Evolutionary conservation across 2,797 vertebrate species (phyloP).

Genomic region (Chiroxiphia lanceolata): DNA sequence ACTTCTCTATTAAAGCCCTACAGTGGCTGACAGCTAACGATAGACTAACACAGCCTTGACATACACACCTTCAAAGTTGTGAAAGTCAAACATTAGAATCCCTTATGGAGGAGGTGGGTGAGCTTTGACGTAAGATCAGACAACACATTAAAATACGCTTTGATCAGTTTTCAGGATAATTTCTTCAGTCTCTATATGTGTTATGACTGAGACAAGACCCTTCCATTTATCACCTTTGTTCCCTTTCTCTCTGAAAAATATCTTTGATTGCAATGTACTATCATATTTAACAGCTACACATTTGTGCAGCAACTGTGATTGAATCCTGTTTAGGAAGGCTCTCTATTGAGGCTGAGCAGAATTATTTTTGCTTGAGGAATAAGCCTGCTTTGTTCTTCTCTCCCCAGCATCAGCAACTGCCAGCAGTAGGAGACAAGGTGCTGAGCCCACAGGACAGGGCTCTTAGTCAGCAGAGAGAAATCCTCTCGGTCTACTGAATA

Average conservation of each 20-base stretch:
- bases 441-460: no score
- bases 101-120: not conserved
- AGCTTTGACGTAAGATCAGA: not conserved
- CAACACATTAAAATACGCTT: not conserved
- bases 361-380: not conserved
- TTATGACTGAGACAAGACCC: not conserved
- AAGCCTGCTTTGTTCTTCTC: not conserved
- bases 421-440: not conserved
- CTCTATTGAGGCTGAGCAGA: not conserved
- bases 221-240: not conserved
- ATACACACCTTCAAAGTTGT: not conserved
- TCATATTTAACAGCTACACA: not conserved
- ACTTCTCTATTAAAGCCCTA: not conserved
- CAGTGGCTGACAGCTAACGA: not conserved
- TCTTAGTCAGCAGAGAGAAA: not conserved
- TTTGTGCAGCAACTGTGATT: not conserved
- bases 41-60: not conserved
- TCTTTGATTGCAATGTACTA: not conserved
- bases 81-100: not conserved
- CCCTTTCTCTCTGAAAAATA: not conserved
- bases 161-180: not conserved
- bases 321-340: not conserved
- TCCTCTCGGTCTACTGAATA: rapidly evolving
- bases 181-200: not conserved
- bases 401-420: not conserved